A percentile compares a stretch with the other conserved stretches of the same genome.
These are phyloP conservation scores for Pipistrellus pipistrellus DNA, from an alignment of 2,797 vertebrate genomes.

Conservation along the genomic window DNA sequence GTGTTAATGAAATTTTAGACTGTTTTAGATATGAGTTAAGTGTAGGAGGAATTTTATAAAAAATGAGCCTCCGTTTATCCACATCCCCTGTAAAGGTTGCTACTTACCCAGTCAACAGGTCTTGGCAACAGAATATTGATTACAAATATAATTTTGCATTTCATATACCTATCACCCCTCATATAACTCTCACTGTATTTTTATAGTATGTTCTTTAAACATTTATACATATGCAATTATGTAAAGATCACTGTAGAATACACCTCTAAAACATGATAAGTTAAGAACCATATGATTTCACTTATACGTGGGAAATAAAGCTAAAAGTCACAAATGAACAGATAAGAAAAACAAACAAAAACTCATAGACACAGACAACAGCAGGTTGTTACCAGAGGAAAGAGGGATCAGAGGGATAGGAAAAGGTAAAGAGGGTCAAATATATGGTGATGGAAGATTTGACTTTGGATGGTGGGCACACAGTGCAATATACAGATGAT, in stretches of 20 bases:
- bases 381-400: neutral
- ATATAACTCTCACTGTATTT: neutral
- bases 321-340: neutral
- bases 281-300: neutral
- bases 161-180: neutral
- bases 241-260: constrained; percentile 15
- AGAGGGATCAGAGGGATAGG: neutral
- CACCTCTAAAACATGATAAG: neutral
- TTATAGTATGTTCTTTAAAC: constrained; percentile 34
- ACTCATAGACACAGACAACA: neutral
- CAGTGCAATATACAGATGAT: neutral
- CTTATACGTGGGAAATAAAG: neutral
- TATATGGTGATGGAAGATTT: neutral
- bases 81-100: neutral
- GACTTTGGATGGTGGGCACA: neutral
- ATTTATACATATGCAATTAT: constrained; percentile 36
- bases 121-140: constrained; percentile 19
- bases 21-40: neutral
- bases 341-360: neutral
- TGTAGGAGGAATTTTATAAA: neutral
- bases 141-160: constrained; percentile 29
- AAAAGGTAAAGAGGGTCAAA: neutral
- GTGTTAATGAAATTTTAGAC: neutral
- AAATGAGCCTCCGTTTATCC: neutral
- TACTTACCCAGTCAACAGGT: neutral